Conservation (phyloP, 1,140 invertebrate species). For the Drosophila novamexicana region DNA sequence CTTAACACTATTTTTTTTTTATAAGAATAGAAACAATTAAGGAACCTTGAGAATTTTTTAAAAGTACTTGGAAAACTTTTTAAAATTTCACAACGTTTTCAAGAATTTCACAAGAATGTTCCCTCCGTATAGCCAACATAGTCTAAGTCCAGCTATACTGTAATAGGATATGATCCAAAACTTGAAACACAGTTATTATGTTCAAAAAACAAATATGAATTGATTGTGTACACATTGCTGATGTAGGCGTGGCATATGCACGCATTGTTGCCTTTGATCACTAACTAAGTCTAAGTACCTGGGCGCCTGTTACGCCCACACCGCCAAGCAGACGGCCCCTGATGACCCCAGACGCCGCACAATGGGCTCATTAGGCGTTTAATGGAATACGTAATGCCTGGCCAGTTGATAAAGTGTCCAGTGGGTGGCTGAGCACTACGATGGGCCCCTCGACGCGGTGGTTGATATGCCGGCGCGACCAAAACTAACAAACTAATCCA, state of each 20-base stretch:
- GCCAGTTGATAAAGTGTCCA: constrained; percentile 71
- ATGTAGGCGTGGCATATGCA: constrained; percentile 24
- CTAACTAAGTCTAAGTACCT: constrained; percentile 55
- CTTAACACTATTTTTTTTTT: no score
- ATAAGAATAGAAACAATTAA: no score
- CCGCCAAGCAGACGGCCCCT: constrained; percentile 20
- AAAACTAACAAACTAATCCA: constrained; percentile 81
- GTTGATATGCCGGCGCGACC: constrained; percentile 45
- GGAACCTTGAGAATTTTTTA: no score
- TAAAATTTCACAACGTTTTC: no score
- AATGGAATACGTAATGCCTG: constrained; percentile 77
- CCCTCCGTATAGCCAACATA: no score
- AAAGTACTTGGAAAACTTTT: no score
- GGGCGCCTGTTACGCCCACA: constrained; percentile 35
- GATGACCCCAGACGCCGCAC: constrained; percentile 44
- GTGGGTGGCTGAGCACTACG: constrained; percentile 34
- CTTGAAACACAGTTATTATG: neutral
- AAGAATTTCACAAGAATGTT: no score
- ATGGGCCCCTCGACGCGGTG: constrained; percentile 32
- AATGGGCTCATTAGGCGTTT: constrained; percentile 81
- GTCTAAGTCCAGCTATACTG: no score
- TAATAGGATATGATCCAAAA: no score
- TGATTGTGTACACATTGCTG: constrained; percentile 1
- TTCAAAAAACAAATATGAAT: neutral
- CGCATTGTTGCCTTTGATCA: constrained; percentile 31